Percentiles rank a stretch among this genome's conserved stretches.
These are phyloP conservation scores for Verasper variegatus DNA, from an alignment of 2,113 vertebrate genomes.

Conservation along the genomic window DNA sequence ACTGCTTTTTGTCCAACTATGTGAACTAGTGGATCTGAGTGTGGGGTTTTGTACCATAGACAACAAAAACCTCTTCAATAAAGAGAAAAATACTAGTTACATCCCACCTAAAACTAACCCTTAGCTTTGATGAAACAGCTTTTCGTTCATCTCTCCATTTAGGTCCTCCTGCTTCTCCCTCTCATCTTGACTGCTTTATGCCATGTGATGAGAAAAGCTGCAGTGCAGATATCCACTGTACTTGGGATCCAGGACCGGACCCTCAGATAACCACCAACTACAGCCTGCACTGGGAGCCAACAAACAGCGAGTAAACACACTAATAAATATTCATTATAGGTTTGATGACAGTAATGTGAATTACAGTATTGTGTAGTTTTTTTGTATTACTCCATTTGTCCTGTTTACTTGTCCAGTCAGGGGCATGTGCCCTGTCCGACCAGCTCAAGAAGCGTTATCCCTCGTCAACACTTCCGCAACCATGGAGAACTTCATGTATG, in stretches of 20 bases:
- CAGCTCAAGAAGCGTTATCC: slow-evolving; percentile 19
- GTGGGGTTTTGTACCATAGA: too few species aligned
- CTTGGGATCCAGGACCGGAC: slow-evolving; percentile 53
- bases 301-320: slow-evolving; percentile 28
- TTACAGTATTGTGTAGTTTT: too few species aligned
- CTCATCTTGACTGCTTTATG: slow-evolving; percentile 58
- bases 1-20: too few species aligned
- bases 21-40: too few species aligned
- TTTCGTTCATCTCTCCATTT: too few species aligned
- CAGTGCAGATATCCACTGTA: slow-evolving; percentile 60
- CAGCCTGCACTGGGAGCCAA: slow-evolving; percentile 70
- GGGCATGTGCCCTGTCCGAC: not conserved
- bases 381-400: not conserved
- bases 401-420: slow-evolving; percentile 26
- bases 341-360: not conserved
- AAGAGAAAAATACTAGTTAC: too few species aligned
- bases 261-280: slow-evolving; percentile 44
- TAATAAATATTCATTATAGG: not conserved
- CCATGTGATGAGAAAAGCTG: slow-evolving; percentile 28
- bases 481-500: slow-evolving; percentile 61
- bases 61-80: too few species aligned
- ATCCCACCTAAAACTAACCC: too few species aligned
- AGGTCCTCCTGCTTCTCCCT: slow-evolving; percentile 59
- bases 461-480: not conserved
- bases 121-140: not conserved